Evolutionary conservation across 2,113 vertebrate species (phyloP).

Genomic region (Columba janthina): DNA sequence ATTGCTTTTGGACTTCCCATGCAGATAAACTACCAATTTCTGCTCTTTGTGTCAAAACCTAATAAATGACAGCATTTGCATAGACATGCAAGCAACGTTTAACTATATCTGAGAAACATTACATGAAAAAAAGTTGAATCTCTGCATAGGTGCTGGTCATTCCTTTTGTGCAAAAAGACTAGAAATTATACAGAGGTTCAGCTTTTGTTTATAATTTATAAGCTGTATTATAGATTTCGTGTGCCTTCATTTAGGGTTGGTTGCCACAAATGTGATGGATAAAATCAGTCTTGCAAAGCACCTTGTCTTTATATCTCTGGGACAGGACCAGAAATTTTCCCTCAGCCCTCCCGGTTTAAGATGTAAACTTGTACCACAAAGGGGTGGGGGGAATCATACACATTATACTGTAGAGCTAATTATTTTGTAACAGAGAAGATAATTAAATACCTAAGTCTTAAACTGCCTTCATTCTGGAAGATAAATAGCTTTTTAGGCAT

Average conservation of each 20-base stretch:
- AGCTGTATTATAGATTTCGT: constrained; percentile 10
- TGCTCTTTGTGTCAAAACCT: not conserved
- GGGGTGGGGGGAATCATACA: not conserved
- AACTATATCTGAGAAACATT: not conserved
- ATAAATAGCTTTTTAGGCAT: not conserved
- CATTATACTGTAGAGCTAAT: not conserved
- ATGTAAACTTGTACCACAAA: not conserved
- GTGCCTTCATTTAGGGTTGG: constrained; percentile 70
- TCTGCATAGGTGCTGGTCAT: constrained; percentile 30
- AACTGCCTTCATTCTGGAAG: not conserved
- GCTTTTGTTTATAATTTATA: constrained; percentile 39
- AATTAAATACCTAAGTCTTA: not conserved
- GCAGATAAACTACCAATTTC: not conserved
- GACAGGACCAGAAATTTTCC: constrained; percentile 2
- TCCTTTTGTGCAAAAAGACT: constrained; percentile 8
- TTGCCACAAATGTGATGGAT: constrained; percentile 12
- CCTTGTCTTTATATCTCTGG: not conserved
- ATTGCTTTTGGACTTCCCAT: not conserved
- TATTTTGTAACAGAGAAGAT: constrained; percentile 9
- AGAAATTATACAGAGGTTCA: constrained; percentile 13
- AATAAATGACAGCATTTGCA: not conserved
- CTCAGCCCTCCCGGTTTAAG: not conserved
- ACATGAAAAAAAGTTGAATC: not conserved
- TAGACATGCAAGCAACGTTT: not conserved
- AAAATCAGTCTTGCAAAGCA: constrained; percentile 38